Percentiles rank a stretch among this genome's conserved stretches.
These are phyloP conservation scores for Drosophila koepferae DNA, from an alignment of 2,888 invertebrate genomes.

Conservation along the genomic window DNA sequence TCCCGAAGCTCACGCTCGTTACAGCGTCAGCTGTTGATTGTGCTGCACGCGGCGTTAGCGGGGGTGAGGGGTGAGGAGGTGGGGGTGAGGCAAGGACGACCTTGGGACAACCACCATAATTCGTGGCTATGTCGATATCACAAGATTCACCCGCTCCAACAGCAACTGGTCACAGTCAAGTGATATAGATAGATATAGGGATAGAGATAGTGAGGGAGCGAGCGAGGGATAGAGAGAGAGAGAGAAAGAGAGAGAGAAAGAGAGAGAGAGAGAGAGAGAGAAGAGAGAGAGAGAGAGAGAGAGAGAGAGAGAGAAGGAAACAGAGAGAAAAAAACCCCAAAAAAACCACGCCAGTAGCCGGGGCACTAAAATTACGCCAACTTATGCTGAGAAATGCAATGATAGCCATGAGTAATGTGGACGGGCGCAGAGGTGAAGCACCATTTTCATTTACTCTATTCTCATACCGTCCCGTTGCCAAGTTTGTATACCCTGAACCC, in stretches of 20 bases:
- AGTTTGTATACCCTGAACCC: constrained; percentile 7
- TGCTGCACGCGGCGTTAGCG: neutral
- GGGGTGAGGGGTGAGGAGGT: too few relatives aligned
- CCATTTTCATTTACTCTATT: neutral
- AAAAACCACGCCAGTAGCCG: constrained; percentile 47
- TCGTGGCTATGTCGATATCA: constrained; percentile 71
- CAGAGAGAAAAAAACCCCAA: neutral
- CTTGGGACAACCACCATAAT: constrained; percentile 75
- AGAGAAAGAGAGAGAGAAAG: neutral
- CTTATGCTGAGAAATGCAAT: constrained; percentile 79
- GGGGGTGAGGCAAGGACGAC: constrained; percentile 46
- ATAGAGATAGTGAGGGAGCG: neutral
- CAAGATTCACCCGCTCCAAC: constrained; percentile 56
- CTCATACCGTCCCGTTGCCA: too few relatives aligned
- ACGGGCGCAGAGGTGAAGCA: neutral
- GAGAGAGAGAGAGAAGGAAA: neutral
- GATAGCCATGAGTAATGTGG: constrained; percentile 62
- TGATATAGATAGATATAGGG: constrained; percentile 15
- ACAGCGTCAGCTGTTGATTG: neutral
- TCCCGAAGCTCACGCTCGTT: neutral
- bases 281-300: neutral
- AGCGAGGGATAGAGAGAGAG: neutral
- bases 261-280: neutral
- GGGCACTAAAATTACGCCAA: constrained; percentile 73
- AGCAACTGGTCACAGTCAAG: constrained; percentile 22